Evolutionary conservation across 2,113 vertebrate genomes (phyloP), one percentile per base, ranked within the genome.

Genomic region (Daphoenositta chrysoptera): DNA sequence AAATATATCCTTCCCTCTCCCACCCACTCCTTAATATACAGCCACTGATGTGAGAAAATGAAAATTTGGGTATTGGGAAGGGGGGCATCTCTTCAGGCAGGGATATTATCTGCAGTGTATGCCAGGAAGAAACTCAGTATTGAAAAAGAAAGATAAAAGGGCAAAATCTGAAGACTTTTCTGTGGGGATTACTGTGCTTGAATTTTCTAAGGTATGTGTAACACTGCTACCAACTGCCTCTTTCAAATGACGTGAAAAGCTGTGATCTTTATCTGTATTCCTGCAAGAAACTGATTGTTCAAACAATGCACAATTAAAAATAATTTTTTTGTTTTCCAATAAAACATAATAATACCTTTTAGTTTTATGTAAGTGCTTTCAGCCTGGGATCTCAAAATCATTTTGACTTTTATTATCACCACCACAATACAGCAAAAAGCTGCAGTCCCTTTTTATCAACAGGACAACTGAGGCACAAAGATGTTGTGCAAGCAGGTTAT

Each of bases 61-160:
- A 90, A 84, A 73, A 79, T 72, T 35, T 79, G 54, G 27, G 35
- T 92, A 71, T 33, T 71, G 37, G 51, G 60, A 96, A 90, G 68
- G 28, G 31, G 30, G 42, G 30, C 13, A 77, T 26, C n/a, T 80
- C 73, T 79, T 66, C 58, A 72, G 71, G 45, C 61, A 76, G 39
- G 28, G 42, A 83, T 75, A 44, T 75, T 71, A n/a, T 83, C 88
- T 93, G 37, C 23, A 40, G 64, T 79, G 60, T 40, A 75, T 5
- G 13, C 68, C 56, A 40, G 37, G 28, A 90, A 86, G 69, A 96
- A 95, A 84, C 12, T 63, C 60, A 33, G 77, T 73, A 84, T 5
- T 89, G n/a, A 70, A 91, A 85, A 87, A 30, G n/a, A 83, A 90
- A 90, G 78, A 85, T 80, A 77, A 93, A 94, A 96, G 57, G 75